phyloP scores from a whole-genome alignment of 1,140 invertebrate genomes.

The Aporrectodea caliginosa region DNA sequence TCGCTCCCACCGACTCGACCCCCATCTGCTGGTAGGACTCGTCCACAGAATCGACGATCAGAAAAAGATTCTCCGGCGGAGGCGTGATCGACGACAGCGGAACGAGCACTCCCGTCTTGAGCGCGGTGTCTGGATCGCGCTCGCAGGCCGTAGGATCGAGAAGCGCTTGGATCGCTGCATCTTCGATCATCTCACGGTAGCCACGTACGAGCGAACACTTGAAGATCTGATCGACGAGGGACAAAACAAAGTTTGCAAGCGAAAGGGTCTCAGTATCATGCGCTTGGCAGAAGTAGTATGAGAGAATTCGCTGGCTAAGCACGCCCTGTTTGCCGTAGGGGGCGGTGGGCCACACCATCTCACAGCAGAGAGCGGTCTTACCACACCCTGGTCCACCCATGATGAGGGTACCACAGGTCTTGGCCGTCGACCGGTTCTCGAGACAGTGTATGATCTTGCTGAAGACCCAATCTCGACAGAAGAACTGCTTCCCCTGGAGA shows the following conservation, averaged over 20 bases:
- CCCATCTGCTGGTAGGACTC: constrained; percentile 60
- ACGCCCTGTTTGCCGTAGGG: constrained; percentile 43
- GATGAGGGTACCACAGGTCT: constrained; percentile 71
- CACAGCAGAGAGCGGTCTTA: constrained; percentile 71
- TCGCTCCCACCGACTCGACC: constrained; percentile 35
- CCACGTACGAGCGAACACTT: constrained; percentile 59
- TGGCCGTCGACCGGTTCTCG: constrained; percentile 60
- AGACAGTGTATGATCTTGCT: constrained; percentile 86
- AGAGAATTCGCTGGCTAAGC: constrained; percentile 45
- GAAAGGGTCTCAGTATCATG: constrained; percentile 65
- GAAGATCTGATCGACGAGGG: constrained; percentile 74
- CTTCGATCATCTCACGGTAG: constrained; percentile 59
- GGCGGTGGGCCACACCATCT: constrained; percentile 72
- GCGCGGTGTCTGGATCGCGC: constrained; percentile 76
- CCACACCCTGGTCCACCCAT: constrained; percentile 85
- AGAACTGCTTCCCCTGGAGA: constrained; percentile 57
- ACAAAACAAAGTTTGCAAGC: constrained; percentile 75
- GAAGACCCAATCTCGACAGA: constrained; percentile 89
- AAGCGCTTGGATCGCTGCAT: constrained; percentile 37
- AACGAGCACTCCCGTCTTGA: constrained; percentile 75
- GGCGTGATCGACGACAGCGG: constrained; percentile 73
- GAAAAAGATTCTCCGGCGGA: constrained; percentile 71
- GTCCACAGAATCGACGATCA: constrained; percentile 88
- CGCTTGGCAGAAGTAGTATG: constrained; percentile 56
- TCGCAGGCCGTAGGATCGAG: constrained; percentile 43